Conservation (phyloP, 2,888 invertebrate genomes). For the Lysandra bellargus region DNA sequence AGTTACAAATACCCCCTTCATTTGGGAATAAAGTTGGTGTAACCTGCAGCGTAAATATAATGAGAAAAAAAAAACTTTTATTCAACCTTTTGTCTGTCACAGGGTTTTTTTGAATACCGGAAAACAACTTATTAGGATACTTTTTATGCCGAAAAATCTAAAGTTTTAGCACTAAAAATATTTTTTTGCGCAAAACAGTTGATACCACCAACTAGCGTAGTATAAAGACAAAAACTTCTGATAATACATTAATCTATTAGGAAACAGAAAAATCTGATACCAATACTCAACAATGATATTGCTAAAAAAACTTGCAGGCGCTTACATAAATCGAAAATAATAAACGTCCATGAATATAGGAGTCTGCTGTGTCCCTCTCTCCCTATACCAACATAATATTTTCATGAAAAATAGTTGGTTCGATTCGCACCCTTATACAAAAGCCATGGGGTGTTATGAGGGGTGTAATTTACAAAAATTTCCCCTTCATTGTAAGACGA, state of each 20-base stretch:
- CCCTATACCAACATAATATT: slow-evolving; percentile 38
- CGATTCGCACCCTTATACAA: slow-evolving; percentile 55
- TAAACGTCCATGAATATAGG: too few relatives aligned
- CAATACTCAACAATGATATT: slow-evolving; percentile 20
- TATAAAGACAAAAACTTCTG: too few relatives aligned
- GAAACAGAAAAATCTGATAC: background rate
- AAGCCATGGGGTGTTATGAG: slow-evolving; percentile 65
- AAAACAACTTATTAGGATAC: too few relatives aligned
- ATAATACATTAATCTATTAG: background rate
- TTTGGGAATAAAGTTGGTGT: slow-evolving; percentile 47
- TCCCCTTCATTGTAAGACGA: slow-evolving; percentile 71
- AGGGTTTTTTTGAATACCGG: too few relatives aligned
- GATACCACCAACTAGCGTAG: too few relatives aligned
- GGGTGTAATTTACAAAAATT: slow-evolving; percentile 70
- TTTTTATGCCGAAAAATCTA: too few relatives aligned
- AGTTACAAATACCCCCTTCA: slow-evolving; percentile 57
- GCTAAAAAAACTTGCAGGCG: slow-evolving; percentile 32
- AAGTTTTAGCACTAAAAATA: too few relatives aligned
- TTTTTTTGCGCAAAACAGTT: too few relatives aligned
- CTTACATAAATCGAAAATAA: background rate
- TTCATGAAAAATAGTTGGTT: slow-evolving; percentile 37
- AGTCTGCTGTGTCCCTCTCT: background rate
- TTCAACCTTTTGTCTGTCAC: too few relatives aligned
- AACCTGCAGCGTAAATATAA: background rate
- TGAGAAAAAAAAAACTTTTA: background rate